phyloP scores from a whole-genome alignment of 2,113 vertebrate species.

The Crocuta crocuta region DNA sequence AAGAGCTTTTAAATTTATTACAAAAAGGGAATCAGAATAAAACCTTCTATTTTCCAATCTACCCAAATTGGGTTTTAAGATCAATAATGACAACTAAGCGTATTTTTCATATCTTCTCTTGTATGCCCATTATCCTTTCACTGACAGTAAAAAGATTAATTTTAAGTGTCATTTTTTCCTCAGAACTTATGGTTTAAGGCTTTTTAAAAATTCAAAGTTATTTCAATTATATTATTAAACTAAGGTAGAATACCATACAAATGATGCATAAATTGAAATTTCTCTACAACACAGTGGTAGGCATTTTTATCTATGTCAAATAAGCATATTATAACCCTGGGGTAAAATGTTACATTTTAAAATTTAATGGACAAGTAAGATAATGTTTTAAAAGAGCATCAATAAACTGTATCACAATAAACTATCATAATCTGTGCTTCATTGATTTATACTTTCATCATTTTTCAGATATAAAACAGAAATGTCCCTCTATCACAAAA shows the following conservation, averaged over 20 bases:
- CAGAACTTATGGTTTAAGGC: not conserved
- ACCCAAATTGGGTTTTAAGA: constrained; percentile 47
- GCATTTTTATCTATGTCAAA: not conserved
- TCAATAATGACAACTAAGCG: constrained; percentile 1
- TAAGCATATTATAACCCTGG: not conserved
- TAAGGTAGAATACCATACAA: constrained; percentile 12
- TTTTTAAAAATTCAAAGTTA: constrained; percentile 49
- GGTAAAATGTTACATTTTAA: constrained; percentile 37
- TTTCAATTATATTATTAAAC: constrained; percentile 44
- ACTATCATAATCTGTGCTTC: not conserved
- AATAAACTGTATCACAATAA: not conserved
- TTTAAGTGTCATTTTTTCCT: constrained; percentile 32
- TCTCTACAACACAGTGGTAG: not conserved
- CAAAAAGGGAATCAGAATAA: constrained; percentile 37
- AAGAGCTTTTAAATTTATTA: constrained; percentile 35
- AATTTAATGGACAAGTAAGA: constrained; percentile 22
- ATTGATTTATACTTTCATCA: constrained; percentile 4
- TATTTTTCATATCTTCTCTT: not conserved
- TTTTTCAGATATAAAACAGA: not conserved
- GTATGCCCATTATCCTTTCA: not conserved
- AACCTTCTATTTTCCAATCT: not conserved
- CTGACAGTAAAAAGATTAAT: not conserved
- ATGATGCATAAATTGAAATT: not conserved
- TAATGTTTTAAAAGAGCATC: constrained; percentile 1
- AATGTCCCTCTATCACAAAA: not conserved